A percentile compares a stretch with the other conserved stretches of the same genome.
phyloP scores from a whole-genome alignment of 2,888 invertebrate genomes.

The Cephus runcator region DNA sequence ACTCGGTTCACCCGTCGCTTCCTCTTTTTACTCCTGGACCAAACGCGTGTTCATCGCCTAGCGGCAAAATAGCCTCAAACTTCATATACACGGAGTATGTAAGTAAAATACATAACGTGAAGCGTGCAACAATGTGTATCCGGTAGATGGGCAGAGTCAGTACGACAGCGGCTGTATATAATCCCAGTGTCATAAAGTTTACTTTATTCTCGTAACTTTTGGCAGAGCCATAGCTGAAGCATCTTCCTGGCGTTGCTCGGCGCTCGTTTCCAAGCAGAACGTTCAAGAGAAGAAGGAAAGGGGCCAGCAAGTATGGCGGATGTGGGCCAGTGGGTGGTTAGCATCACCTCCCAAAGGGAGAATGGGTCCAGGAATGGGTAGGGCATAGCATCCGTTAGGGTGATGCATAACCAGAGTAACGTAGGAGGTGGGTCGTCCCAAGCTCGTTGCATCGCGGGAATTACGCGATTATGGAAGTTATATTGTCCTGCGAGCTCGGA shows the following conservation, averaged over 20 bases:
- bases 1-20: background rate
- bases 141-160: background rate
- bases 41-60: background rate
- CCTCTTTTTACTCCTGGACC: background rate
- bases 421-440: background rate
- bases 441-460: conserved; percentile 17
- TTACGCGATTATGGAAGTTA: conserved; percentile 30
- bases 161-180: background rate
- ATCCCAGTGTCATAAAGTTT: background rate
- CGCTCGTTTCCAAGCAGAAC: background rate
- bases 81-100: background rate
- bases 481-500: conserved; percentile 22
- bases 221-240: conserved; percentile 1
- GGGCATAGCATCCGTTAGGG: conserved; percentile 40
- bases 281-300: background rate
- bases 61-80: background rate
- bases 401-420: conserved; percentile 30
- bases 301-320: background rate
- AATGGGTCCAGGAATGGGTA: background rate
- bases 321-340: background rate
- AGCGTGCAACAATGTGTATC: background rate
- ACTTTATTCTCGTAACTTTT: conserved; percentile 5
- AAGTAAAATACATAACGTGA: background rate
- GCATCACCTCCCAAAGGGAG: background rate
- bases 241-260: background rate